Evolutionary conservation across 2,113 vertebrate genomes (phyloP).

Genomic region (Tringa solitaria): DNA sequence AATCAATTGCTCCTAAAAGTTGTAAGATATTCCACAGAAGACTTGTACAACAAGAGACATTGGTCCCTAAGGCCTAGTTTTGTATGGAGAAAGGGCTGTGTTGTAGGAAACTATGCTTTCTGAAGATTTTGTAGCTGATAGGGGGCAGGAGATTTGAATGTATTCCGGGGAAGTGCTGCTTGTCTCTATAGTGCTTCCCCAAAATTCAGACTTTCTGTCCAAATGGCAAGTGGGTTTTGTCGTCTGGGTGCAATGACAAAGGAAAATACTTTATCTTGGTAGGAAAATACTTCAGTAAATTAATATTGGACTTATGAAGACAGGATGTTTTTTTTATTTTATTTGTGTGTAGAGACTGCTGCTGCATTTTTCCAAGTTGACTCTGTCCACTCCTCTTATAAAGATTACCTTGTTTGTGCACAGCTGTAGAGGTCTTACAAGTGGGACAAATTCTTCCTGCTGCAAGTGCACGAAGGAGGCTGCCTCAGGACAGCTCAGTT

Average conservation of each 20-base stretch:
- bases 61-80: neutral
- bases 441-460: neutral
- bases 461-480: neutral
- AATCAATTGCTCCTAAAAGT: neutral
- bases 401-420: conserved; percentile 15
- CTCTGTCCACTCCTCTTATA: neutral
- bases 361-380: conserved; percentile 9
- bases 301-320: neutral
- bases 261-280: neutral
- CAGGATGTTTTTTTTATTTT: neutral
- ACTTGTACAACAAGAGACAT: neutral
- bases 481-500: neutral
- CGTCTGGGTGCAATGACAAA: neutral
- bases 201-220: neutral
- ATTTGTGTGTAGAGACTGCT: neutral
- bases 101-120: neutral
- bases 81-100: neutral
- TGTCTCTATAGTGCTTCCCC: neutral
- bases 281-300: neutral
- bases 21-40: neutral
- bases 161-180: neutral
- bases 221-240: neutral
- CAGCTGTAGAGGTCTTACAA: neutral
- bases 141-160: neutral
- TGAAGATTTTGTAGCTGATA: neutral